Evolutionary conservation across 2,888 invertebrate genomes (phyloP).

Genomic region (Cylindroiulus punctatus): DNA sequence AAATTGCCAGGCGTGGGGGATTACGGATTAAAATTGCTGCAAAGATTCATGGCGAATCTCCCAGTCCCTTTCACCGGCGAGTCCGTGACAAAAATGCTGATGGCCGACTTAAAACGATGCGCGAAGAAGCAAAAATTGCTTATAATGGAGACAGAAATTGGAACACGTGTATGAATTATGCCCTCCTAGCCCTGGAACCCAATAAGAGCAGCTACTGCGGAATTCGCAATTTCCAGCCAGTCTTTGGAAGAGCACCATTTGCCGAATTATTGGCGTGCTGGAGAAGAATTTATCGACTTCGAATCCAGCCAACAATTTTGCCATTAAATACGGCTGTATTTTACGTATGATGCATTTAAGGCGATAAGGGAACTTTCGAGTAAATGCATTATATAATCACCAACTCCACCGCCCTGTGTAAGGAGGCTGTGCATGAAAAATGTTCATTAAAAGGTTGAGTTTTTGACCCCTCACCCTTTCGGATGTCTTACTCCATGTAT

Average conservation of each 20-base stretch:
- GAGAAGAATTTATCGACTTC: constrained; percentile 21
- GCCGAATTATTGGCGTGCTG: constrained; percentile 28
- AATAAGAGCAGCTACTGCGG: background rate
- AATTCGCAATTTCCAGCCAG: constrained; percentile 24
- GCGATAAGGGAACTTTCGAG: too few species aligned
- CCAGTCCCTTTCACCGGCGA: background rate
- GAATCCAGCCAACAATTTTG: background rate
- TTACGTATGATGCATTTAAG: background rate
- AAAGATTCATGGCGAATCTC: background rate
- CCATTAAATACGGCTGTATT: background rate
- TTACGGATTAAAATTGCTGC: background rate
- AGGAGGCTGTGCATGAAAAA: too few species aligned
- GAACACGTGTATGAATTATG: constrained; percentile 46
- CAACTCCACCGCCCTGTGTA: too few species aligned
- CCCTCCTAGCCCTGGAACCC: background rate
- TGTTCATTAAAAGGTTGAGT: too few species aligned
- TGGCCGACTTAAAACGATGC: constrained; percentile 2
- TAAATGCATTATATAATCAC: too few species aligned
- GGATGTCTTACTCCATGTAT: too few species aligned
- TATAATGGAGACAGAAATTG: constrained; percentile 20
- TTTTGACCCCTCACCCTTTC: too few species aligned
- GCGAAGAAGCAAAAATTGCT: constrained; percentile 13
- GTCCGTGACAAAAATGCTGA: constrained; percentile 33
- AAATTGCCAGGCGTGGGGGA: background rate
- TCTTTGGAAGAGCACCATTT: constrained; percentile 8